These are phyloP conservation scores for Saxicola maurus DNA, from an alignment of 2,797 vertebrate genomes.

Conservation along the genomic window DNA sequence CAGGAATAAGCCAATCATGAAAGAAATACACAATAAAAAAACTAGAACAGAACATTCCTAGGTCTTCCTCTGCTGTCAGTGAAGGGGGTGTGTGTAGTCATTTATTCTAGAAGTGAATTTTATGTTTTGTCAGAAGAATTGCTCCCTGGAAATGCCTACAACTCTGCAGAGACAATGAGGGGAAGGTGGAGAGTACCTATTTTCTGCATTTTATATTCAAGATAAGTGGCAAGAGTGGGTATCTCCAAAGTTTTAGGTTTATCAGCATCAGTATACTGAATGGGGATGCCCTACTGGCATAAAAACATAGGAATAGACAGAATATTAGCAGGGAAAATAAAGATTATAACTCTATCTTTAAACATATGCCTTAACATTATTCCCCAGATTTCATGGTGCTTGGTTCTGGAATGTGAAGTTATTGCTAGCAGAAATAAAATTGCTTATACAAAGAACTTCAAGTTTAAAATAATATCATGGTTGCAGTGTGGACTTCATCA, in stretches of 20 bases:
- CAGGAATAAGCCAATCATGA: not conserved
- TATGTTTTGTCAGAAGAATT: not conserved
- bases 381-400: not conserved
- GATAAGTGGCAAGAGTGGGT: not conserved
- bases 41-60: not conserved
- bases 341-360: not conserved
- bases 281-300: not conserved
- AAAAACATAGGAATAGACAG: not conserved
- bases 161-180: not conserved
- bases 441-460: not conserved
- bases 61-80: not conserved
- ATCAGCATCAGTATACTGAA: not conserved
- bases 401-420: not conserved
- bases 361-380: not conserved
- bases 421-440: not conserved
- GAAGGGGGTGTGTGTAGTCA: accelerated
- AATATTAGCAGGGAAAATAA: not conserved
- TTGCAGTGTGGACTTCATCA: conserved; percentile 14
- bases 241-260: not conserved
- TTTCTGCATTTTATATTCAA: not conserved
- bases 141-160: not conserved
- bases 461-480: conserved; percentile 5
- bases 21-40: not conserved
- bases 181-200: not conserved
- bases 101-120: not conserved